phyloP scores from a whole-genome alignment of 2,113 vertebrate species.

The Fulica atra region DNA sequence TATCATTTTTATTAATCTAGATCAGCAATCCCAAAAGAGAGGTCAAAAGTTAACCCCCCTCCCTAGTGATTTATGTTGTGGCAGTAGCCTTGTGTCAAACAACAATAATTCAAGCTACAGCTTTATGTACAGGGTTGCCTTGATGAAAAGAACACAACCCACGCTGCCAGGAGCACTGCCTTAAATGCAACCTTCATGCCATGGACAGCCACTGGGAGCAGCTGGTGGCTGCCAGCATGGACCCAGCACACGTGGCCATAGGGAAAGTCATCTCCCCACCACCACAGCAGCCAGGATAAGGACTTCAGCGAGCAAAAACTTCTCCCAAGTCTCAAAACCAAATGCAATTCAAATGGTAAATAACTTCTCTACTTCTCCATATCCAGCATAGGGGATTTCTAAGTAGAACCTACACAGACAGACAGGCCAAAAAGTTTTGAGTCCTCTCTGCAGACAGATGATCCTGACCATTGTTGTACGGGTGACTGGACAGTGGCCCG shows the following conservation, averaged over 20 bases:
- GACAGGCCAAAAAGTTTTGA: not conserved
- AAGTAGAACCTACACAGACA: not conserved
- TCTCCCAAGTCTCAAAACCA: not conserved
- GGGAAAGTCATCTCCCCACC: not conserved
- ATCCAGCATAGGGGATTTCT: not conserved
- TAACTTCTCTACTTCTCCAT: not conserved
- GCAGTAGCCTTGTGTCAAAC: not conserved
- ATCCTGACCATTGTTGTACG: constrained; percentile 1
- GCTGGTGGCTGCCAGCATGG: accelerated
- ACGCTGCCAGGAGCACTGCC: not conserved
- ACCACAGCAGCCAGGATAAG: accelerated
- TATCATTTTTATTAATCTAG: not conserved
- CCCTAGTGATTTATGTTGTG: not conserved
- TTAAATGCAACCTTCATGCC: accelerated
- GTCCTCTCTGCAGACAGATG: not conserved
- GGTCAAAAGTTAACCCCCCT: not conserved
- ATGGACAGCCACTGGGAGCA: accelerated
- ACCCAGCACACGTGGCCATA: not conserved
- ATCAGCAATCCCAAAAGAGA: not conserved
- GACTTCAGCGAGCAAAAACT: not conserved
- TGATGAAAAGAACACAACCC: not conserved
- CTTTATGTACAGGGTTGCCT: not conserved
- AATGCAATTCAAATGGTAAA: not conserved
- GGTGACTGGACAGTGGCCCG: constrained; percentile 61
- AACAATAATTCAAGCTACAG: not conserved